These are phyloP conservation scores for Ascidia mentula DNA, from an alignment of 23 tunicate species.

Conservation along the genomic window DNA sequence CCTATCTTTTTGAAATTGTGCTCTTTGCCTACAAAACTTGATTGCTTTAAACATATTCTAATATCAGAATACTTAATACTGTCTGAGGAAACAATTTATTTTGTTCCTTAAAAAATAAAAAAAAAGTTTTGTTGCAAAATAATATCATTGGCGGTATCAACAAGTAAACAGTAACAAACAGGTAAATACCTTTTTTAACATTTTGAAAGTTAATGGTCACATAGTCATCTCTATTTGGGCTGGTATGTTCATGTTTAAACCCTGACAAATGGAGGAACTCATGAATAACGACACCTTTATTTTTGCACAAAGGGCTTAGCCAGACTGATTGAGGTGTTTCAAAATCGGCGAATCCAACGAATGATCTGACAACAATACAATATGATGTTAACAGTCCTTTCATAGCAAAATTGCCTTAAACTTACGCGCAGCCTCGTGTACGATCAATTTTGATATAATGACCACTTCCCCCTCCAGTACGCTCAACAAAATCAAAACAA, in stretches of 20 bases:
- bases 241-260: background rate
- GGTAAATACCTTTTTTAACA: background rate
- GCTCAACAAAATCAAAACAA: background rate
- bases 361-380: background rate
- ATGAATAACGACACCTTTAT: background rate
- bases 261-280: background rate
- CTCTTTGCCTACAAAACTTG: background rate
- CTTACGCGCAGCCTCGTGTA: slow-evolving; percentile 4
- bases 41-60: background rate
- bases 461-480: no score
- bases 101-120: no score
- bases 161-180: no score
- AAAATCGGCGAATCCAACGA: background rate
- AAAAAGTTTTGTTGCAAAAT: no score
- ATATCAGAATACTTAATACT: background rate
- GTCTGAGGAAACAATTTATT: no score
- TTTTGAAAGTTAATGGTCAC: background rate
- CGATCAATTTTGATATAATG: background rate
- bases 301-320: background rate
- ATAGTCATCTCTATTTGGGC: background rate
- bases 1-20: background rate
- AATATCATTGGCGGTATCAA: no score
- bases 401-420: background rate
- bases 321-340: background rate
- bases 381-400: background rate